Evolutionary conservation across 2,797 vertebrate genomes (phyloP).

Genomic region (Danio tinwini): DNA sequence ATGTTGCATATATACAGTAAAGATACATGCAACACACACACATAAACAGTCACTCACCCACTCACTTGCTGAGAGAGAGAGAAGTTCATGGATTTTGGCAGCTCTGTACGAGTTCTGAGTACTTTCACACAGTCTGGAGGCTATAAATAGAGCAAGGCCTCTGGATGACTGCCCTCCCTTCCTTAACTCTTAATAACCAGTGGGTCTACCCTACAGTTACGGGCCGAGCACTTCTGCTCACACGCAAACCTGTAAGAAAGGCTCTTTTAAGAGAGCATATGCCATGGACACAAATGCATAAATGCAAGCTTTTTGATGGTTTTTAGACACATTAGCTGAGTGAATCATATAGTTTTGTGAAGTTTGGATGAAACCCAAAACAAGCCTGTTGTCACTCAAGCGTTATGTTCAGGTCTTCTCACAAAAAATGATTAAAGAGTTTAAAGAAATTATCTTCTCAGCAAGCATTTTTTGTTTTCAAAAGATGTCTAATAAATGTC

Average conservation of each 20-base stretch:
- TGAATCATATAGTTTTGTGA: conserved; percentile 2
- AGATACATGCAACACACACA: background rate
- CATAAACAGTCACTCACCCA: conserved; percentile 3
- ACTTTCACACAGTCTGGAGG: conserved; percentile 79
- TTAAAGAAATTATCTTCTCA: too few species aligned
- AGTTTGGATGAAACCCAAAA: conserved; percentile 2
- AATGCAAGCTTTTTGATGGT: background rate
- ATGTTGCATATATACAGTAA: background rate
- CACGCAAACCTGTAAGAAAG: conserved; percentile 46
- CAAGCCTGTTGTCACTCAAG: background rate
- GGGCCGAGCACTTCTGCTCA: conserved; percentile 37
- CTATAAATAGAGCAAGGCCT: conserved; percentile 81
- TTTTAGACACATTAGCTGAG: conserved; percentile 7
- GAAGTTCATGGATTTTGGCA: conserved; percentile 74
- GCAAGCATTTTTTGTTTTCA: too few species aligned
- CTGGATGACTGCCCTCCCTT: conserved; percentile 72
- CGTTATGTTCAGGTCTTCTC: background rate
- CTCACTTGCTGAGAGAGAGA: background rate
- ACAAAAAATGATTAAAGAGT: background rate
- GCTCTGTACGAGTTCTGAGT: conserved; percentile 68
- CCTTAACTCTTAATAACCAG: conserved; percentile 70
- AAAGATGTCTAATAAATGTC: too few species aligned
- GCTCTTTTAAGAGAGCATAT: conserved; percentile 34
- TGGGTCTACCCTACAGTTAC: conserved; percentile 31
- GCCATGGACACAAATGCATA: background rate